phyloP scores from a whole-genome alignment of 2,113 vertebrate genomes.

The Parus major region DNA sequence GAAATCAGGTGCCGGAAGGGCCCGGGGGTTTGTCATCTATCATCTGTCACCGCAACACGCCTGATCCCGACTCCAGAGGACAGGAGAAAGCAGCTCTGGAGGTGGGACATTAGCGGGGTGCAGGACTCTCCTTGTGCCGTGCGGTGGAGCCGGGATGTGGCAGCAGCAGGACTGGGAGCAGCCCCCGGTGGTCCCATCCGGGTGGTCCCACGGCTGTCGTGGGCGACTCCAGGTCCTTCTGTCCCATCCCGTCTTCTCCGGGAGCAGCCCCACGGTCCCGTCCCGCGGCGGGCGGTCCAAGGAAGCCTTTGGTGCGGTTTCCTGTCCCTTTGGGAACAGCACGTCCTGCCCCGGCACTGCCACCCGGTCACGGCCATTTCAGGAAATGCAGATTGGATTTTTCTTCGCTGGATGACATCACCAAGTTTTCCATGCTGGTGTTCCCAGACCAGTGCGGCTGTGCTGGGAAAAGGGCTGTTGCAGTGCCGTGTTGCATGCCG shows the following conservation, averaged over 20 bases:
- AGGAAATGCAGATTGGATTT: background rate
- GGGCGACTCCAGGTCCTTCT: background rate
- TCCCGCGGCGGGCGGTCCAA: background rate
- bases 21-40: background rate
- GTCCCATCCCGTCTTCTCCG: too few relatives aligned
- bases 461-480: background rate
- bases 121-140: accelerated
- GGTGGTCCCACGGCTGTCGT: too few relatives aligned
- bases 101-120: accelerated
- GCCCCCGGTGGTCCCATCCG: accelerated
- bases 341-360: background rate
- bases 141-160: accelerated
- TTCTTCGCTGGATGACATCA: background rate
- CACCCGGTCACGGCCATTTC: background rate
- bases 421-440: accelerated
- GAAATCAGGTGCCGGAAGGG: background rate
- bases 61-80: too few relatives aligned
- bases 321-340: background rate
- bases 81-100: too few relatives aligned
- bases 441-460: background rate
- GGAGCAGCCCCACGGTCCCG: background rate
- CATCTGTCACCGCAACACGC: accelerated
- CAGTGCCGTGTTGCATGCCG: accelerated
- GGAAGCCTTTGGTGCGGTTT: background rate
- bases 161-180: background rate